Conservation (phyloP, 1,140 invertebrate species). For the Lethrus apterus region DNA sequence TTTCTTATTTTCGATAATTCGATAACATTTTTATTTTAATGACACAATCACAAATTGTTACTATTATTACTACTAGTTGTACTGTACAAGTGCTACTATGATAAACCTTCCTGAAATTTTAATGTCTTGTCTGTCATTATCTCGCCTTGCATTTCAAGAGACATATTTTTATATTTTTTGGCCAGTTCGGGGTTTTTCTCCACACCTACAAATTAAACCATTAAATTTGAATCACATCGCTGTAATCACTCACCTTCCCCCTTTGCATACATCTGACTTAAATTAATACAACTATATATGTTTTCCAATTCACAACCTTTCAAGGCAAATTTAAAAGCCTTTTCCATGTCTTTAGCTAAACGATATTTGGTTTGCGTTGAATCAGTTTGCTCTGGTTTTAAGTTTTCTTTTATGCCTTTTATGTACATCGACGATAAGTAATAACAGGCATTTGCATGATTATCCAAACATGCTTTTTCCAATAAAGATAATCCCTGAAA, state of each 20-base stretch:
- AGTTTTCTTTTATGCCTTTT: conserved; percentile 50
- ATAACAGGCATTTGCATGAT: conserved; percentile 70
- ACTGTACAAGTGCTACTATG: not conserved
- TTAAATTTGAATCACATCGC: conserved; percentile 19
- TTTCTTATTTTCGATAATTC: not conserved
- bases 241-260: conserved; percentile 48
- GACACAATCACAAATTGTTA: not conserved
- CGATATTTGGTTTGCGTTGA: conserved; percentile 41
- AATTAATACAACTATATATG: conserved; percentile 77
- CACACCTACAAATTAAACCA: conserved; percentile 49
- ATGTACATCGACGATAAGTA: conserved; percentile 72
- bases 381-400: conserved; percentile 27
- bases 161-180: conserved; percentile 61
- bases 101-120: conserved; percentile 58
- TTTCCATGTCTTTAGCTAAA: conserved; percentile 61
- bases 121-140: conserved; percentile 51
- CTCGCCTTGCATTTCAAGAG: conserved; percentile 61
- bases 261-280: conserved; percentile 72
- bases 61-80: not conserved
- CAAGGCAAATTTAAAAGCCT: conserved; percentile 66
- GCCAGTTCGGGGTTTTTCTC: conserved; percentile 63
- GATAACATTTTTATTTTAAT: conserved; percentile 4
- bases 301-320: conserved; percentile 75
- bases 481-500: conserved; percentile 56
- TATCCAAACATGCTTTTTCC: conserved; percentile 60